phyloP scores from a whole-genome alignment of 2,113 vertebrate genomes.

The Pseudopipra pipra region DNA sequence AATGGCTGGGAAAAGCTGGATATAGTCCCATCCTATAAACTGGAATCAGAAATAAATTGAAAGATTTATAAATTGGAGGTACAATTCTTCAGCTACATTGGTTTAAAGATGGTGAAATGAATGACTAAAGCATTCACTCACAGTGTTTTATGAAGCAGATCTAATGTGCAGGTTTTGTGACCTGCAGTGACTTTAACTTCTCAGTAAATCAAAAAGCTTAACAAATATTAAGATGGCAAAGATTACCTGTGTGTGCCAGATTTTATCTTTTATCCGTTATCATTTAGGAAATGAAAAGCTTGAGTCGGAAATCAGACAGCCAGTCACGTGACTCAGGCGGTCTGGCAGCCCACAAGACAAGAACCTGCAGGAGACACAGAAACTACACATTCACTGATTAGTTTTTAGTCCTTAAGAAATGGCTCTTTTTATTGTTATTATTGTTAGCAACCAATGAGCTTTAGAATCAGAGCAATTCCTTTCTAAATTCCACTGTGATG shows the following conservation, averaged over 20 bases:
- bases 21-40: constrained; percentile 53
- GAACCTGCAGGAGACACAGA: constrained; percentile 32
- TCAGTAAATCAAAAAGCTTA: constrained; percentile 80
- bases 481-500: constrained; percentile 6
- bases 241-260: constrained; percentile 73
- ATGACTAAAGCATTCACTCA: constrained; percentile 68
- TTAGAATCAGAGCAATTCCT: constrained; percentile 49
- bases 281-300: constrained; percentile 71
- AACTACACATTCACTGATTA: constrained; percentile 24
- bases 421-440: constrained; percentile 37
- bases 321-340: neutral
- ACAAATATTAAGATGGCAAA: constrained; percentile 79
- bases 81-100: constrained; percentile 75
- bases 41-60: constrained; percentile 71
- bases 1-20: constrained; percentile 50
- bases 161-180: constrained; percentile 77
- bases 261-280: constrained; percentile 70
- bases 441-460: constrained; percentile 29
- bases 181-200: constrained; percentile 74
- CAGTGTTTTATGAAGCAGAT: constrained; percentile 76
- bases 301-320: constrained; percentile 56
- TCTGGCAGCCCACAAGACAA: constrained; percentile 51
- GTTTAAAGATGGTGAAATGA: constrained; percentile 74
- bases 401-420: constrained; percentile 54
- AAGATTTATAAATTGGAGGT: constrained; percentile 75